phyloP scores from a whole-genome alignment of 2,888 invertebrate species.

The Eupelmus urozonus region DNA sequence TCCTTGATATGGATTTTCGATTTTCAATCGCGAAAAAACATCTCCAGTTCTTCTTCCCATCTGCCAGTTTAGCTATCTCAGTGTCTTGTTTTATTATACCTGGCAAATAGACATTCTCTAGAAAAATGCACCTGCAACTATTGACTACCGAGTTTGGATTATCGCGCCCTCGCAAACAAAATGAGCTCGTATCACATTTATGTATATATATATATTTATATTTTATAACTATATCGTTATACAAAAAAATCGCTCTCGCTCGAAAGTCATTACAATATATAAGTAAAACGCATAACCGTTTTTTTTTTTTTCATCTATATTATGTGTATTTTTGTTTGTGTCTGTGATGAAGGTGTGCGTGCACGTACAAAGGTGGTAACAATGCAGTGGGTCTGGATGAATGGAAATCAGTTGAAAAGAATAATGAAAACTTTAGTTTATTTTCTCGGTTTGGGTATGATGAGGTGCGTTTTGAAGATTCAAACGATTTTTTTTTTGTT shows the following conservation, averaged over 20 bases:
- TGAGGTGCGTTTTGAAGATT: too few species aligned
- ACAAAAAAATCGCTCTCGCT: conserved; percentile 41
- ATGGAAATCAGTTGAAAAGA: too few species aligned
- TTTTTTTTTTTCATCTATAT: neutral
- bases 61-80: too few species aligned
- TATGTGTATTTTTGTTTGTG: conserved; percentile 10
- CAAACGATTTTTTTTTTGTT: too few species aligned
- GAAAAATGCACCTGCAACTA: conserved; percentile 50
- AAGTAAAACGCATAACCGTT: neutral
- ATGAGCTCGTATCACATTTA: conserved; percentile 50
- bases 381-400: too few species aligned
- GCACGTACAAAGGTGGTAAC: neutral
- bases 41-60: conserved; percentile 9
- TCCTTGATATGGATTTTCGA: conserved; percentile 48
- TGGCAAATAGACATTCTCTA: conserved; percentile 43
- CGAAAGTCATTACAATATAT: conserved; percentile 16
- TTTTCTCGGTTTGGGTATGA: too few species aligned
- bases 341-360: neutral
- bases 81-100: neutral
- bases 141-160: conserved; percentile 48
- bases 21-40: conserved; percentile 34
- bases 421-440: too few species aligned
- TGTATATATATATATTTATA: too few species aligned
- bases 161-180: conserved; percentile 42
- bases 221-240: conserved; percentile 23